Evolutionary conservation across 2,797 vertebrate genomes (phyloP).

Genomic region (Peromyscus attwateri): DNA sequence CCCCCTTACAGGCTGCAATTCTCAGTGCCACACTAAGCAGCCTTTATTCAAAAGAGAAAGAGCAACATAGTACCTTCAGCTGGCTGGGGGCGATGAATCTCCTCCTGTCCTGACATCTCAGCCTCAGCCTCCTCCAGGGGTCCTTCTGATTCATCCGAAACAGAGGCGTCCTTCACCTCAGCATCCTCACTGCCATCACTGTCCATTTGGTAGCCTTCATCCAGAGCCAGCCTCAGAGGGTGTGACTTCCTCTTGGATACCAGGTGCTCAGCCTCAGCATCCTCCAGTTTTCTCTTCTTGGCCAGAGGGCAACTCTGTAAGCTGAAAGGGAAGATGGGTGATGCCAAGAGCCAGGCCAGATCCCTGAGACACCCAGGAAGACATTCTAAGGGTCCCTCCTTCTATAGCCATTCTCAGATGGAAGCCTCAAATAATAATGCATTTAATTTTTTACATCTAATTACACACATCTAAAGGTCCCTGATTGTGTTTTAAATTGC

Average conservation of each 20-base stretch:
- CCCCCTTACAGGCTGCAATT: slow-evolving; percentile 67
- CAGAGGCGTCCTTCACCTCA: slow-evolving; percentile 91
- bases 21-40: slow-evolving; percentile 73
- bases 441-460: neutral
- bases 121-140: slow-evolving; percentile 89
- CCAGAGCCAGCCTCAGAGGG: slow-evolving; percentile 94
- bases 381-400: neutral
- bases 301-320: slow-evolving; percentile 96
- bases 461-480: neutral
- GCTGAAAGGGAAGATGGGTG: slow-evolving; percentile 84
- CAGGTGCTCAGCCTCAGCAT: slow-evolving; percentile 91
- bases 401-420: neutral
- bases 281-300: slow-evolving; percentile 95
- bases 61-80: slow-evolving; percentile 88
- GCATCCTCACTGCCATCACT: slow-evolving; percentile 94
- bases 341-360: neutral
- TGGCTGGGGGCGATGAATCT: slow-evolving; percentile 81
- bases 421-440: neutral
- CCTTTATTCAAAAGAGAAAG: slow-evolving; percentile 75
- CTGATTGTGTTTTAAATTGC: neutral
- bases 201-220: slow-evolving; percentile 94
- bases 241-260: slow-evolving; percentile 95
- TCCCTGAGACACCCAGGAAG: neutral
- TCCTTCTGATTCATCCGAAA: slow-evolving; percentile 90
- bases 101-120: slow-evolving; percentile 87